Conservation (phyloP, 2,797 vertebrate genomes). For the Pangasius larnaudii region DNA sequence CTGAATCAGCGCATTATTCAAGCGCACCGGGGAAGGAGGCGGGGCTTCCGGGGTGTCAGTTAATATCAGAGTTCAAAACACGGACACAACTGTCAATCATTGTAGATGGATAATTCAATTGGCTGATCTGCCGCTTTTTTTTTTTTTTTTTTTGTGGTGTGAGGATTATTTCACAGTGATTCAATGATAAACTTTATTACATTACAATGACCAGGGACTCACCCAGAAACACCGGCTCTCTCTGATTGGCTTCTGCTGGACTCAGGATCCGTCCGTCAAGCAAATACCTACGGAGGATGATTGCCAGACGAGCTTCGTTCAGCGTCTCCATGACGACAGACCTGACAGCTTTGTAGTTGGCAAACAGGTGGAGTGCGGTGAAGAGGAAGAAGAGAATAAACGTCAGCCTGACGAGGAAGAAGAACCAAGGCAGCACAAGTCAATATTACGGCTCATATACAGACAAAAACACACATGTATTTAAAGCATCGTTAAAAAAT, state of each 20-base stretch:
- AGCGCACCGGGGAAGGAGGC: background rate
- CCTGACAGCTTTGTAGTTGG: slow-evolving; percentile 88
- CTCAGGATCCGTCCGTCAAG: slow-evolving; percentile 66
- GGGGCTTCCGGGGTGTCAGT: background rate
- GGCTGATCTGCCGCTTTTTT: too few relatives aligned
- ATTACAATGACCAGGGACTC: background rate
- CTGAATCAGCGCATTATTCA: background rate
- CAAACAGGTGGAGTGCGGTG: slow-evolving; percentile 85
- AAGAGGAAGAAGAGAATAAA: slow-evolving; percentile 84
- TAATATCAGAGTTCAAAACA: background rate
- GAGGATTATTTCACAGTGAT: background rate
- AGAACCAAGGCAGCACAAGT: background rate
- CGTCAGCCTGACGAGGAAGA: slow-evolving; percentile 74
- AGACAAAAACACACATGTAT: background rate
- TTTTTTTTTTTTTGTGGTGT: background rate
- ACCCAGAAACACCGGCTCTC: slow-evolving; percentile 85
- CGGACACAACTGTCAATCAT: background rate
- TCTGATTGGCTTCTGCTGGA: slow-evolving; percentile 78
- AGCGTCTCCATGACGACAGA: slow-evolving; percentile 90
- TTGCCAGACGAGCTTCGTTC: slow-evolving; percentile 82
- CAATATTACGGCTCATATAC: background rate
- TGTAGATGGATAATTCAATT: too few relatives aligned
- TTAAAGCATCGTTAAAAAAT: background rate
- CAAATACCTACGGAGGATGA: slow-evolving; percentile 79
- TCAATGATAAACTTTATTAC: background rate